These are phyloP conservation scores for Crepidodera aurea DNA, from an alignment of 2,888 invertebrate species.

Conservation along the genomic window DNA sequence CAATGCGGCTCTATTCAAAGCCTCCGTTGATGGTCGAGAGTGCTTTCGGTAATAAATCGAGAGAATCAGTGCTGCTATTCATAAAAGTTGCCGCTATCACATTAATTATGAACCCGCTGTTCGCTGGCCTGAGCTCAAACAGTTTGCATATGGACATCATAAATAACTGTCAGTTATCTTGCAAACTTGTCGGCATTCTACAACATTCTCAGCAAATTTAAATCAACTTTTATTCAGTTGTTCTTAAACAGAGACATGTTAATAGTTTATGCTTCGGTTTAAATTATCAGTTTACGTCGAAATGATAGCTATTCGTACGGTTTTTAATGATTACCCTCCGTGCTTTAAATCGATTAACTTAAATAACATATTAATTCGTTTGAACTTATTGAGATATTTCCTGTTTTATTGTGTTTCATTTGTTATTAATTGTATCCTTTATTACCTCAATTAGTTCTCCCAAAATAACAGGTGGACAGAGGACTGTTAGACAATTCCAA, in stretches of 20 bases:
- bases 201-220: slow-evolving; percentile 57
- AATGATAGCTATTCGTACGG: slow-evolving; percentile 23
- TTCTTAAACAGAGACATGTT: slow-evolving; percentile 51
- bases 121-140: slow-evolving; percentile 53
- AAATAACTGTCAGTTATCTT: slow-evolving; percentile 60
- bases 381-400: slow-evolving; percentile 2
- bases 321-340: slow-evolving; percentile 8
- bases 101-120: slow-evolving; percentile 60
- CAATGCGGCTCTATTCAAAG: slow-evolving; percentile 53
- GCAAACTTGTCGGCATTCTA: slow-evolving; percentile 53
- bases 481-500: too few relatives aligned
- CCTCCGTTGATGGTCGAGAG: slow-evolving; percentile 55
- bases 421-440: too few relatives aligned
- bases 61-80: slow-evolving; percentile 61
- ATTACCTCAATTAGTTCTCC: background rate
- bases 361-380: slow-evolving; percentile 4
- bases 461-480: background rate
- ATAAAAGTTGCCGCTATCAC: slow-evolving; percentile 62
- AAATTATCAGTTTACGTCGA: slow-evolving; percentile 30
- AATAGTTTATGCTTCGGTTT: slow-evolving; percentile 46
- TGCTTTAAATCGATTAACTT: slow-evolving; percentile 6
- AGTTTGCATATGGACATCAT: slow-evolving; percentile 60
- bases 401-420: background rate
- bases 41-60: slow-evolving; percentile 61
- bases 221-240: slow-evolving; percentile 46